Evolutionary conservation across 2,888 invertebrate genomes (phyloP), one percentile per base, ranked within the genome.

Genomic region (Heliconius cydno): DNA sequence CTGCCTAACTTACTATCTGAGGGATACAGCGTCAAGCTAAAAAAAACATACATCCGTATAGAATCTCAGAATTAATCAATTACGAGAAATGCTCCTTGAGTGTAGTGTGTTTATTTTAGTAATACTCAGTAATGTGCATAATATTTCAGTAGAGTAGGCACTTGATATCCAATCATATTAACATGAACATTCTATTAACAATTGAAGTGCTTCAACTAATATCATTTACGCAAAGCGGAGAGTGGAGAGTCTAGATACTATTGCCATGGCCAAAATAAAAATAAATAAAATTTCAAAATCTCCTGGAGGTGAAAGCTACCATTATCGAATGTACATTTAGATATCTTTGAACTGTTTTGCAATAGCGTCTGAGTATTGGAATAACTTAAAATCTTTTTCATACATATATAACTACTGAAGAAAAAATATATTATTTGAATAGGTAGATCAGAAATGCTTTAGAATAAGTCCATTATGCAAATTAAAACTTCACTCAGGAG

Each of bases 151-250:
- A 70, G 25, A 70, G 41, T 60, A 60, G 60, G n/a, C 7, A 70
- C 70, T 41, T 46, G 70, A 70, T 46, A 70, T 46, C 25, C 70
- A 70, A 70, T 70, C 41, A 70, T 70, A 70, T 70, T 70, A 70
- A 46, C 19, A n/a, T 25, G 70, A 41, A 19, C n/a, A 70, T 70
- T 25, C 41, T 70, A 46, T 25, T 70, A 70, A 25, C 15, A 41
- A 46, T 10, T 46, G 25, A 46, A 70, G 70, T 25, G 70, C 19
- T 70, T 46, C 28, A 46, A 19, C 41, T 15, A 46, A 25, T 41
- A 46, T 25, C 25, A 19, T 46, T 70, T 70, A 25, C 9, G n/a
- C 15, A 30, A 25, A 38, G 15, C 60, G 60, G n/a, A 60, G 60
- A 60, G 22, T 22, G 52, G n/a, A 60, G n/a, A 2, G 10, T 60